Evolutionary conservation across 2,888 invertebrate species (phyloP), one percentile per base, ranked within the genome.

Genomic region (Euplagia quadripunctaria): DNA sequence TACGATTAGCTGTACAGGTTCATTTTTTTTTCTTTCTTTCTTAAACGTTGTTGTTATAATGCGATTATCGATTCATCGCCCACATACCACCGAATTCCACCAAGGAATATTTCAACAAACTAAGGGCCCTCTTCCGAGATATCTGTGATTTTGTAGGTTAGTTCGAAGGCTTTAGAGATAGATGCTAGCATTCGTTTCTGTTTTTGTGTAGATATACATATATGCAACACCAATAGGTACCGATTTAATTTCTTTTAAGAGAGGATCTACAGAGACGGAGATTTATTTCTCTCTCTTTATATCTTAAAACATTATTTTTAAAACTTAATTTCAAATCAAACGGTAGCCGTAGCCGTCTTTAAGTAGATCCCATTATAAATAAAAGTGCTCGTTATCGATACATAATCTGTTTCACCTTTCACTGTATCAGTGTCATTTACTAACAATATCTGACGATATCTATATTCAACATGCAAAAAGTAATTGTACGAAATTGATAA

Each of bases 401-500:
- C 70, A 71, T 76, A 75, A 75, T 79, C 70, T 79, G 72, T 77
- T 77, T 81, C 76, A 78, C 79, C 82, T 84, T 85, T 82, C 77
- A 79, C 79, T 82, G 75, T 73, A 76, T 78, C 74, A 80, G 79
- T 81, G 76, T 81, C 80, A 83, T 80, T 80, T 79, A 72, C 70
- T 75, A 79, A 79, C 42, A 68, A 69, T 68, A 20, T 31, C 74
- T 79, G 80, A 81, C 80, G 83, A 76, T 80, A 77, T 69, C 74
- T 79, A 81, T 78, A 75, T 81, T 80, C 77, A 79, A 87, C 92
- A 92, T 88, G 92, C 91, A 87, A 92, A 85, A 89, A 89, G 89
- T 90, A 89, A 91, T 86, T 86, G 89, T 82, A 83, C 79, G 71
- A 84, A 86, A 80, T 79, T 83, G 79, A 85, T 89, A 88, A 90